phyloP scores from a whole-genome alignment of 2,797 vertebrate genomes.

The Rhadinocentrus ornatus region DNA sequence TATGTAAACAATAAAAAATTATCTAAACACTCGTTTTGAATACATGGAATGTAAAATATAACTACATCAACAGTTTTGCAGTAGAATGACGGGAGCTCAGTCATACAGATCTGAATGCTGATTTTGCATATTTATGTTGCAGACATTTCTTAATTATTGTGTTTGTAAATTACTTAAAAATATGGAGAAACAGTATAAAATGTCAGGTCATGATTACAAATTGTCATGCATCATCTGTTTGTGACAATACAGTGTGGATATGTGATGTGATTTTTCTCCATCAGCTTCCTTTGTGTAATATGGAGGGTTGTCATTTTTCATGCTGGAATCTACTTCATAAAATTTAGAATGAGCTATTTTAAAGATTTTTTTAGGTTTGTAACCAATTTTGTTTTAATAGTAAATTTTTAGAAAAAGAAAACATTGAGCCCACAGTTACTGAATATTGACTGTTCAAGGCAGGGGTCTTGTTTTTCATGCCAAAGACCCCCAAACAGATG shows the following conservation, averaged over 20 bases:
- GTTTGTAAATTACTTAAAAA: constrained; percentile 39
- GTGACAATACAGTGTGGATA: neutral
- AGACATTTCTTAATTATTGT: constrained; percentile 26
- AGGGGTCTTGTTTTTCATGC: too few species aligned
- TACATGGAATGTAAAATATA: constrained; percentile 6
- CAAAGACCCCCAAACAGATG: too few species aligned
- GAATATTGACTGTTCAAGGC: too few species aligned
- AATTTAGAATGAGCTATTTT: constrained; percentile 2
- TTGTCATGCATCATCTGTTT: constrained; percentile 2
- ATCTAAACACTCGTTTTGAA: constrained; percentile 19
- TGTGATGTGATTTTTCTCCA: constrained; percentile 4
- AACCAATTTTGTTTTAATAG: constrained; percentile 17
- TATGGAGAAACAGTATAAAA: constrained; percentile 4
- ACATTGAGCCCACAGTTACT: neutral
- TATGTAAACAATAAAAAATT: neutral
- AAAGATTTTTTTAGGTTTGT: constrained; percentile 2
- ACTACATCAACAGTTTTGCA: constrained; percentile 10
- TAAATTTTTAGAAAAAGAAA: constrained; percentile 28
- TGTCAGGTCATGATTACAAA: neutral
- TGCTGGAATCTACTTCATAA: neutral
- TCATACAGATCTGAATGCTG: constrained; percentile 2
- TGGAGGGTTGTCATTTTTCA: neutral
- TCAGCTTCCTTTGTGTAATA: neutral
- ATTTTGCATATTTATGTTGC: constrained; percentile 42
- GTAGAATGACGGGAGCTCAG: constrained; percentile 5